Evolutionary conservation across 2,888 invertebrate genomes (phyloP), one percentile per base, ranked within the genome.

Genomic region (Caenorhabditis parvicauda): DNA sequence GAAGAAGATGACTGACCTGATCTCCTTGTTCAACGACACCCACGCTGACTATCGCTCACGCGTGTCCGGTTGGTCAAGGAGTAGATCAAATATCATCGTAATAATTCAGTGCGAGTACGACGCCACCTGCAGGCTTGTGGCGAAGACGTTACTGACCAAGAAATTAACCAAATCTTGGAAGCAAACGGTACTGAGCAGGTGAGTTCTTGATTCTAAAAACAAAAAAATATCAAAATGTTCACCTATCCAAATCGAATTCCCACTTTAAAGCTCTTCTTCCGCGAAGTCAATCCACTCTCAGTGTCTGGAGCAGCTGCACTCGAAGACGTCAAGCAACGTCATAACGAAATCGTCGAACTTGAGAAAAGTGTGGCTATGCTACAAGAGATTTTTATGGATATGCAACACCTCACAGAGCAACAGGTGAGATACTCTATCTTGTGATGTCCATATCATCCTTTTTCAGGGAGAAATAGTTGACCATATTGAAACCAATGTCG

Each of bases 321-420:
- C 6, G 77, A 77, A 56, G 79, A 79, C 52, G 79, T 74, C 9
- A 72, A 77, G 35, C 68, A 70, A 22, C 88, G 98, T 78, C 98
- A 99, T 85, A 92, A 93, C 70, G 98, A 98, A 86, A 96, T 98
- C 85, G 93, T 98, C 84, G 96, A 98, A 86, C 86, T 99, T 86
- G 98, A 99, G 87, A 95, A 90, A 81, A 95, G 93, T 82, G 96
- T 98, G 86, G 89, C 92, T 84, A 96, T 98, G 86, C 88, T 98
- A 70, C 95, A 98, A 85, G 98, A 98, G 85, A 96, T 99, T 94
- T 99, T 98, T 85, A 93, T 95, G 92, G 98, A 98, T 85, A 96
- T 98, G 95, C 96, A 96, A 77, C 94, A 96, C 92, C 87, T 98
- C 81, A 96, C 98, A 17, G 67, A 74, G 42, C 53, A 65, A 5